phyloP scores from a whole-genome alignment of 2,797 vertebrate genomes.

The Myotis planiceps region DNA sequence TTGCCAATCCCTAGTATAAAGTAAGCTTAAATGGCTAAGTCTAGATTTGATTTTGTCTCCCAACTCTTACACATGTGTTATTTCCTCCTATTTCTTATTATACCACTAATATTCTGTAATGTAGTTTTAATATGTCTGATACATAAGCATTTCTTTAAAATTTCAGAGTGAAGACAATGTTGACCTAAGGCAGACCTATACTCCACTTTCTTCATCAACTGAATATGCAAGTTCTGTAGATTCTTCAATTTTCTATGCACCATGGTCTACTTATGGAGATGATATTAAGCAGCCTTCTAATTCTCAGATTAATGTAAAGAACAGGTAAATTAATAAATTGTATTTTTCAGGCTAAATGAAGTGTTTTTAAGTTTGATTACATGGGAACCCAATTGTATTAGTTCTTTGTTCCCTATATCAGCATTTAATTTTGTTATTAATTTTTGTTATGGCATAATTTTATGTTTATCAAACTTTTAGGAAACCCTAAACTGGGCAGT shows the following conservation, averaged over 20 bases:
- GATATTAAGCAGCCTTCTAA: slow-evolving; percentile 85
- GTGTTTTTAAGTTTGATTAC: slow-evolving; percentile 46
- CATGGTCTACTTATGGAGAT: slow-evolving; percentile 91
- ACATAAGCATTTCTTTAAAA: slow-evolving; percentile 62
- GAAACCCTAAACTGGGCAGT: background rate
- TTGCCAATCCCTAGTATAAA: background rate
- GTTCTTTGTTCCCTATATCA: background rate
- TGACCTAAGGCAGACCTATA: slow-evolving; percentile 83
- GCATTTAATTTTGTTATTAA: slow-evolving; percentile 27
- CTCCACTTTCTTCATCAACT: slow-evolving; percentile 82
- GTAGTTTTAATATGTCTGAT: slow-evolving; percentile 52
- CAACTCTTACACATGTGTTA: background rate
- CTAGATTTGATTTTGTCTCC: slow-evolving; percentile 41
- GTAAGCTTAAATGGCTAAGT: background rate
- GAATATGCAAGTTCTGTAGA: slow-evolving; percentile 84
- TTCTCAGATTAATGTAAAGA: slow-evolving; percentile 86
- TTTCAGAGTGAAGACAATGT: slow-evolving; percentile 87
- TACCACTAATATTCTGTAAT: slow-evolving; percentile 48
- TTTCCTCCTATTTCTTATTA: slow-evolving; percentile 49
- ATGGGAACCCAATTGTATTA: slow-evolving; percentile 11
- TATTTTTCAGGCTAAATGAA: slow-evolving; percentile 38
- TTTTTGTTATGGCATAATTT: slow-evolving; percentile 1
- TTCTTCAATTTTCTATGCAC: slow-evolving; percentile 83
- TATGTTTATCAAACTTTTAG: slow-evolving; percentile 48
- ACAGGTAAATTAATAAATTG: slow-evolving; percentile 87